These are phyloP conservation scores for Eulacestoma nigropectus DNA, from an alignment of 2,113 vertebrate genomes.

Conservation along the genomic window DNA sequence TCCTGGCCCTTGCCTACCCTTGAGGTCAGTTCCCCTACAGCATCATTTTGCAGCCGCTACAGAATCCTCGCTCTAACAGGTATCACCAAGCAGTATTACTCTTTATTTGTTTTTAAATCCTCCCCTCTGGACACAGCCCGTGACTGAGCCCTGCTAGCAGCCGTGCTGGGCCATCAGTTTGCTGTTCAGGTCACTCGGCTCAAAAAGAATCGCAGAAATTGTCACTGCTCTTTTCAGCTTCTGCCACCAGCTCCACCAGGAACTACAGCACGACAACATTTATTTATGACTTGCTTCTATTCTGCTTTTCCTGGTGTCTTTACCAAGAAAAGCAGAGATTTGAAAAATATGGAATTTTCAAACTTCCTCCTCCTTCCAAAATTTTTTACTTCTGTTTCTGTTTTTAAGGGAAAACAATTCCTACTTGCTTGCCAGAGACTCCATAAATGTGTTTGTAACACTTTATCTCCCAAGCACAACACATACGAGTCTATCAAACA, in stretches of 20 bases:
- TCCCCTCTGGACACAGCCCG: neutral
- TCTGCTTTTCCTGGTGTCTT: neutral
- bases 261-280: neutral
- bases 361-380: neutral
- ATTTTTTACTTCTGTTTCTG: neutral
- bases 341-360: neutral
- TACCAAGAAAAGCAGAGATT: neutral
- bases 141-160: neutral
- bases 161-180: neutral
- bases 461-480: neutral
- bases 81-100: neutral
- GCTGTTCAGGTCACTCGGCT: neutral
- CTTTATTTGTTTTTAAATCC: neutral
- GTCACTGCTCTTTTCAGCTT: neutral
- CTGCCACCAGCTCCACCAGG: neutral
- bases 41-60: neutral
- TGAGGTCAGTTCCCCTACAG: neutral
- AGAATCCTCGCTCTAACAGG: neutral
- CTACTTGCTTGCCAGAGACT: neutral
- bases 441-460: neutral
- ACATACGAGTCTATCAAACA: accelerated
- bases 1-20: neutral
- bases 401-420: neutral
- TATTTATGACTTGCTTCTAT: neutral
- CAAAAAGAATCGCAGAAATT: neutral